Conservation (phyloP, 2,113 vertebrate genomes). For the Motacilla alba region DNA sequence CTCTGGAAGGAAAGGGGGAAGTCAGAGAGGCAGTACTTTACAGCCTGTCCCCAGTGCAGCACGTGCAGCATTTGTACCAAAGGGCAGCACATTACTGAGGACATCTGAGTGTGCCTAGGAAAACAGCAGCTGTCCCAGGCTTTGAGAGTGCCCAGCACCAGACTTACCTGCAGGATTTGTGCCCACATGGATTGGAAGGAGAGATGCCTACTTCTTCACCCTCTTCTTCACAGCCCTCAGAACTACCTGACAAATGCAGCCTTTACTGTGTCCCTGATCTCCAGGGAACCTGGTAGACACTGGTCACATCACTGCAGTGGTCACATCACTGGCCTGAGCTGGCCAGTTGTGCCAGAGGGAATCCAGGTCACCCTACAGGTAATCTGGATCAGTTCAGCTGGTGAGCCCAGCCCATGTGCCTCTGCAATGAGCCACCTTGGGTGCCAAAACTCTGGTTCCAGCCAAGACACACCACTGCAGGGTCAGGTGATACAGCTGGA, state of each 20-base stretch:
- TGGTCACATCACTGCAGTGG: fast-evolving
- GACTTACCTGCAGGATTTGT: not conserved
- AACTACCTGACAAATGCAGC: not conserved
- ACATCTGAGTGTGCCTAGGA: not conserved
- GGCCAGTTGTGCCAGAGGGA: not conserved
- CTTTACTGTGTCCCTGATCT: not conserved
- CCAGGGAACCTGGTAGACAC: not conserved
- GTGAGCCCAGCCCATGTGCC: not conserved
- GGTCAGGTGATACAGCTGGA: not conserved
- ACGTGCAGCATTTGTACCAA: not conserved
- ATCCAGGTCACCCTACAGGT: not conserved
- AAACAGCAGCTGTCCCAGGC: not conserved
- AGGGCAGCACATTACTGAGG: not conserved
- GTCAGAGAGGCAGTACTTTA: not conserved
- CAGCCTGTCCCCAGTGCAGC: not conserved
- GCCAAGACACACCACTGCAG: not conserved
- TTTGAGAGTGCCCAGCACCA: not conserved
- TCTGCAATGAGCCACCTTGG: not conserved
- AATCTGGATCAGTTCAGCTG: not conserved
- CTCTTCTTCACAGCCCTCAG: not conserved
- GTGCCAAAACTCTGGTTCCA: not conserved
- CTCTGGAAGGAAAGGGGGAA: slow-evolving; percentile 32
- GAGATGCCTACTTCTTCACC: not conserved
- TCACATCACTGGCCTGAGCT: not conserved
- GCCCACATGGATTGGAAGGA: not conserved